Base-by-base conservation (phyloP, 2,888 invertebrate species). In the Eurytoma adleriae region DNA sequence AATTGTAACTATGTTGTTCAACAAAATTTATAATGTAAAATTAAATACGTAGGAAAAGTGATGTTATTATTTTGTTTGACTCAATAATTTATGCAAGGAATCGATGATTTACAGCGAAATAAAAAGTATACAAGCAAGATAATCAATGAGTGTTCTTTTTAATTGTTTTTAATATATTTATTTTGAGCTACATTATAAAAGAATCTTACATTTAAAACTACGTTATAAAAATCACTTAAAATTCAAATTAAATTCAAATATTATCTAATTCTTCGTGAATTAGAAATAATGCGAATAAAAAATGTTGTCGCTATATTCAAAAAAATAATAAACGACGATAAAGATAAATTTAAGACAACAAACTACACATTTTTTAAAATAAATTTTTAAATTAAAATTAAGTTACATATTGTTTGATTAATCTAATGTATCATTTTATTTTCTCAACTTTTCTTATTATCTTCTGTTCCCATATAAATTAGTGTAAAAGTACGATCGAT, bases 161-260 rank as follows among this genome's bases (percentile, higher is more conserved):
- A 73, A 30, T 18, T 40, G 48, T 40, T 54, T 78, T 61, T 70
- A 59, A 27, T 74, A 27, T 66, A 27, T 81, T 75, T 81, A 71
- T 81, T 24, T 78, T 74, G 24, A 57, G 24, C 78, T 78, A 81
- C 61, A 73, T 71, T 59, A 67, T 80, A 70, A 81, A 78, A 78
- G 71, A 81, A 69, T 54, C 71, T 66, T 78, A 78, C 66, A 77
- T 72, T 57, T 62, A 61, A 80, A 80, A 72, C n/a, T 74, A 79
- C 66, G 18, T 27, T 57, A 54, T 73, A 30, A 78, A 69, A 64
- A 68, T 72, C 59, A 77, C 20, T 62, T 57, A 67, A 70, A 69
- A 62, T 52, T 80, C 62, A 68, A 80, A 76, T 72, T 73, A 62
- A 77, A 54, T 57, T 50, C 76, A 75, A 59, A 80, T 67, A 71